Conservation (phyloP, 2,797 vertebrate genomes). For the Lates japonicus region DNA sequence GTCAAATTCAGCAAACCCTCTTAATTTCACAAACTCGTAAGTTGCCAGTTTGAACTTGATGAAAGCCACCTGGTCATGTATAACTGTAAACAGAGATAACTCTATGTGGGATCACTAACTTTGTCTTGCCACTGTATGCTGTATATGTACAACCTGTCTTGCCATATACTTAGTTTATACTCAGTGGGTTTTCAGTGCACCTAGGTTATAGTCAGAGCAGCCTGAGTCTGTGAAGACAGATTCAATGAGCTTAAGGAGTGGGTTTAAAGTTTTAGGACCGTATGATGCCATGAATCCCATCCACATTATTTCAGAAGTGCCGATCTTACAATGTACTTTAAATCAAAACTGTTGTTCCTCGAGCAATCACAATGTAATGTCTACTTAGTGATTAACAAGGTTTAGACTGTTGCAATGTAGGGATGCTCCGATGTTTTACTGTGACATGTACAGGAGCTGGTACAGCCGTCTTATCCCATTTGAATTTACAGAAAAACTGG, state of each 20-base stretch:
- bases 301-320: constrained; percentile 8
- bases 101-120: too few species aligned
- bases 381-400: constrained; percentile 5
- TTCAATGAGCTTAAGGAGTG: constrained; percentile 17
- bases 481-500: not conserved
- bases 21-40: too few species aligned
- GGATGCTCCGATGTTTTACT: not conserved
- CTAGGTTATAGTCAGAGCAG: not conserved
- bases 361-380: constrained; percentile 4
- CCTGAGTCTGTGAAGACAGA: constrained; percentile 9
- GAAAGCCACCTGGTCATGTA: not conserved
- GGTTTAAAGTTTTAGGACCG: constrained; percentile 7
- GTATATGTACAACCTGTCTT: too few species aligned
- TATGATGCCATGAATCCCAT: not conserved
- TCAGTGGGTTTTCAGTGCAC: not conserved
- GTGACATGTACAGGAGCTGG: not conserved
- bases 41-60: not conserved
- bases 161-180: not conserved
- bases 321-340: constrained; percentile 8
- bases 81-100: too few species aligned
- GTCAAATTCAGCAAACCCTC: not conserved
- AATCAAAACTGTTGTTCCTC: constrained; percentile 9
- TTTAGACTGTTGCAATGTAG: not conserved
- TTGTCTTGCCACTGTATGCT: too few species aligned
- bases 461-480: not conserved